Base-by-base conservation (phyloP, 2,888 invertebrate genomes). In the Scaptomyza reducta region DNA sequence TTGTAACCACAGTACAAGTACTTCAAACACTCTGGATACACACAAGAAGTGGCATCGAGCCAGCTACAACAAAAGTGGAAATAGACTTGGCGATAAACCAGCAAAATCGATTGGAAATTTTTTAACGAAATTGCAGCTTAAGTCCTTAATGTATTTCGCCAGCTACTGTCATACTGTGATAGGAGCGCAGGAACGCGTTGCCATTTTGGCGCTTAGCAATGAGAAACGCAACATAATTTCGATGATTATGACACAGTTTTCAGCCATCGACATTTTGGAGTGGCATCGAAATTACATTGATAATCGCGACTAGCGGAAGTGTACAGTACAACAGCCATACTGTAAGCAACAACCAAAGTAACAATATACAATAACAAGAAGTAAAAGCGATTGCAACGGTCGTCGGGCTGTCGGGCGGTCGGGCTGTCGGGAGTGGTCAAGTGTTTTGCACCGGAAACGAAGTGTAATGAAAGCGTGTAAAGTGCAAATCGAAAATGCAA, bases 101-200 rank as follows among this genome's bases (percentile, higher is more conserved):
- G 74, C 78, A 77, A 82, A 87, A 87, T 87, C 87, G 87, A 88
- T 87, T 79, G 77, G 66, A 84, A 84, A 84, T 77, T 84, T 79
- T 87, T 89, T 88, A 86, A 74, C 78, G 69, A 88, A 87, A 87
- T 88, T 89, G 88, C 87, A 84, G 87, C 87, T 87, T 86, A 89
- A 89, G 77, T 75, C 88, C 79, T 87, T 88, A 89, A 79, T 71
- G 73, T 79, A 84, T 76, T 70, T 70, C 74, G 74, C 62, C 66
- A 69, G 58, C 57, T 68, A 75, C 64, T 70, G 60, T 54, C 64
- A 59, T 35, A 14, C 44, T 27, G n/a, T 40, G 9, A 25, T 6
- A 18, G 13, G 38, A n/a, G 3, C 9, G 56, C 18, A 10, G 45
- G 31, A 54, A 55, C 40, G 41, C 33, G 33, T 55, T 45, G 56